phyloP scores from a whole-genome alignment of 1,140 invertebrate species.

The Drosophila ambigua region DNA sequence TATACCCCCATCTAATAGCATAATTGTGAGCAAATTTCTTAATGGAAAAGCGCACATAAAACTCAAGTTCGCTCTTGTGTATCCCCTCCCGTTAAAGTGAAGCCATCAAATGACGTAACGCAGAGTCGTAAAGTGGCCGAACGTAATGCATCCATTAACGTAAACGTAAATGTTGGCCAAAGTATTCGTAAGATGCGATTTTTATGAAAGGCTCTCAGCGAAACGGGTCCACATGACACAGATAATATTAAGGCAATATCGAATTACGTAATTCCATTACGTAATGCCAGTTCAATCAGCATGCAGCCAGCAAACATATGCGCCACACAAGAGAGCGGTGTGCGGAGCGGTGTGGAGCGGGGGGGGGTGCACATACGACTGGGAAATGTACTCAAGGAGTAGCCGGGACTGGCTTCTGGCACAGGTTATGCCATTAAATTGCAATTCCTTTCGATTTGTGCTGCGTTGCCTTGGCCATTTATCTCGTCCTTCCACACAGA shows the following conservation, averaged over 20 bases:
- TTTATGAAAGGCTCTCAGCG: conserved; percentile 21
- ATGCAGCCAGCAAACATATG: conserved; percentile 41
- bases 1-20: too few species aligned
- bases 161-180: conserved; percentile 7
- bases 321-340: background rate
- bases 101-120: background rate
- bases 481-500: conserved; percentile 36
- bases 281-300: conserved; percentile 35
- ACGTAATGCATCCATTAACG: conserved; percentile 22
- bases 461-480: conserved; percentile 63
- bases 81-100: too few species aligned
- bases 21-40: too few species aligned
- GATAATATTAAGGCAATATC: conserved; percentile 28
- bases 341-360: too few species aligned
- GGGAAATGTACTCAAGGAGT: too few species aligned
- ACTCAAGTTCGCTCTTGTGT: too few species aligned
- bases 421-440: conserved; percentile 73
- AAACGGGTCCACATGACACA: conserved; percentile 6
- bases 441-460: conserved; percentile 79
- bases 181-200: background rate
- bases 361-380: too few species aligned
- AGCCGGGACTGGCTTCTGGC: conserved; percentile 32
- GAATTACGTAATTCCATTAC: conserved; percentile 52
- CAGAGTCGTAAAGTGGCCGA: background rate
- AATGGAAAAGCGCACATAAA: too few species aligned